Evolutionary conservation across 2,888 invertebrate species (phyloP).

Genomic region (Branchipolynoe longqiensis): DNA sequence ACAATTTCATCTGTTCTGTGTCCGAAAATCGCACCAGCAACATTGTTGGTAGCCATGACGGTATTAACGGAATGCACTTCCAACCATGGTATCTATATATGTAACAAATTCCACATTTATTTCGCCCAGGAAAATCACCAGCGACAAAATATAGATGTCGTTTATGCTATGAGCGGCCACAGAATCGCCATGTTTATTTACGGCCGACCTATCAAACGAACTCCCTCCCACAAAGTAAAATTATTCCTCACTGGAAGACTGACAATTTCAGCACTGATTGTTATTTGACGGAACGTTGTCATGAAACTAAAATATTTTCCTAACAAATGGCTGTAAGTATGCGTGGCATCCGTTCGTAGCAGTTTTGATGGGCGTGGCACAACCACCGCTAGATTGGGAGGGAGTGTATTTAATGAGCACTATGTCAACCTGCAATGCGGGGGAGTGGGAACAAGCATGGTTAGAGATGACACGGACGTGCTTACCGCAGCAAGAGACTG

Average conservation of each 20-base stretch:
- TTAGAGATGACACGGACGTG: too few species aligned
- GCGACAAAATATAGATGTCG: not conserved
- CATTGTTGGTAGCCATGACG: too few species aligned
- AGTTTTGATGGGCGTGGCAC: not conserved
- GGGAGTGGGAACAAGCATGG: too few species aligned
- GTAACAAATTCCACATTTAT: too few species aligned
- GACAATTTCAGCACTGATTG: not conserved
- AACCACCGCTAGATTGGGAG: not conserved
- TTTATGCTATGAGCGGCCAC: not conserved
- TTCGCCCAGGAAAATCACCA: not conserved
- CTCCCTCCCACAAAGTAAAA: not conserved
- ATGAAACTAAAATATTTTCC: not conserved
- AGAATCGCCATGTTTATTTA: slow-evolving; percentile 57
- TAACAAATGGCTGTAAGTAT: not conserved
- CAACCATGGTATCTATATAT: too few species aligned
- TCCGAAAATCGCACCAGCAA: too few species aligned
- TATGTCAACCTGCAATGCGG: slow-evolving; percentile 29
- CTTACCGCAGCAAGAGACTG: too few species aligned
- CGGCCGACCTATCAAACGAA: not conserved
- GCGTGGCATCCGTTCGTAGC: too few species aligned
- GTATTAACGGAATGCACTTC: too few species aligned
- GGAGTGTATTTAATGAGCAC: not conserved
- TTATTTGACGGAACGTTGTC: not conserved
- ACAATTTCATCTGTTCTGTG: too few species aligned
- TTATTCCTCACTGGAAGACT: not conserved